These are phyloP conservation scores for Pongo abelii DNA, from an alignment of 2,113 vertebrate genomes.

Conservation along the genomic window DNA sequence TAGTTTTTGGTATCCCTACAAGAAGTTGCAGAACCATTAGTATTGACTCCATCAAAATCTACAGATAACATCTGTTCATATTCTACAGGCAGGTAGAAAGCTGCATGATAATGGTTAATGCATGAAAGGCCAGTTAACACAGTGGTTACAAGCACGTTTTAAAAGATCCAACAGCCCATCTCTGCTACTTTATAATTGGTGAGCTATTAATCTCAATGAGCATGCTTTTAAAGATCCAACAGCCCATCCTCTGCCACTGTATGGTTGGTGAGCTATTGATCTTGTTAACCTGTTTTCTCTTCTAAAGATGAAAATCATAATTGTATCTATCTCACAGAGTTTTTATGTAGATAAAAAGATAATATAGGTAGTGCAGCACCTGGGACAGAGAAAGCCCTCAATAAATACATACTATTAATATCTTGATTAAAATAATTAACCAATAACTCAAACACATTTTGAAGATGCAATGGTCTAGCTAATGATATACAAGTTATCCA, in stretches of 20 bases:
- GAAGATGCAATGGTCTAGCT: background rate
- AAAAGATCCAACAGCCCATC: background rate
- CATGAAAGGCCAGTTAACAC: background rate
- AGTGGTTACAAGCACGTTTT: background rate
- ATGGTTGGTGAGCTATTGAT: background rate
- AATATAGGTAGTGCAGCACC: background rate
- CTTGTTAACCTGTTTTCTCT: slow-evolving; percentile 19
- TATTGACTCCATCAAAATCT: background rate
- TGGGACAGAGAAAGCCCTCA: background rate
- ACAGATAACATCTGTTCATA: background rate
- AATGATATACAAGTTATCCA: background rate
- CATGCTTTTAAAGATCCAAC: background rate
- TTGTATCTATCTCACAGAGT: background rate
- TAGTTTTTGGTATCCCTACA: background rate
- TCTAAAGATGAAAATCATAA: slow-evolving; percentile 11
- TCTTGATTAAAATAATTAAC: background rate
- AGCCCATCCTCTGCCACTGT: background rate
- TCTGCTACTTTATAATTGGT: background rate
- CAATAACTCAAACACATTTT: background rate
- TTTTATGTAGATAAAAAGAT: slow-evolving; percentile 23
- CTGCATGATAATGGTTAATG: background rate
- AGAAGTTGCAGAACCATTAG: background rate
- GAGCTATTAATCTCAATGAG: background rate
- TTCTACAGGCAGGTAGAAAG: background rate
- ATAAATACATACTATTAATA: background rate